phyloP scores from a whole-genome alignment of 2,888 invertebrate species.

The Drosophila engyochracea region DNA sequence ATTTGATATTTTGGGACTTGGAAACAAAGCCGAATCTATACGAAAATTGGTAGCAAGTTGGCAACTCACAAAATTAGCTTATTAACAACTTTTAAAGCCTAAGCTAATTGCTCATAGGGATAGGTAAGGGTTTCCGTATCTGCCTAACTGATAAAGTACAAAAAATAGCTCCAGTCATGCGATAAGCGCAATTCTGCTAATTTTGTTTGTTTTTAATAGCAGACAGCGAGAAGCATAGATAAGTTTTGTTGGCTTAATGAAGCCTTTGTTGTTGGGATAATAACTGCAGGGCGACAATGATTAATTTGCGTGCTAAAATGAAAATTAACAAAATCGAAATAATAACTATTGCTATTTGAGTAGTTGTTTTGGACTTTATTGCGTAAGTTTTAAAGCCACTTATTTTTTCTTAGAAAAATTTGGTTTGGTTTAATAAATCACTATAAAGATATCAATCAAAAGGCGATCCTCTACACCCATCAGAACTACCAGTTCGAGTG shows the following conservation, averaged over 20 bases:
- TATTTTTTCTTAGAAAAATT: neutral
- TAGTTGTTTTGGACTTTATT: neutral
- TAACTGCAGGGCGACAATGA: slow-evolving; percentile 25
- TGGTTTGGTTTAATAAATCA: neutral
- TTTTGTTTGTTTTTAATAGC: neutral
- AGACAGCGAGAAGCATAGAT: slow-evolving; percentile 24
- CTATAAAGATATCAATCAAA: neutral
- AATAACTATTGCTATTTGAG: neutral
- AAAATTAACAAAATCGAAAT: neutral
- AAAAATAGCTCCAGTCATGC: neutral
- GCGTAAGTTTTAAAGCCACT: neutral
- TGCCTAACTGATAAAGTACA: neutral
- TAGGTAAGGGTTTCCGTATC: slow-evolving; percentile 42
- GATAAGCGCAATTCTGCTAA: slow-evolving; percentile 32
- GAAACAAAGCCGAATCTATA: slow-evolving; percentile 6
- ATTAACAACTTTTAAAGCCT: slow-evolving; percentile 13
- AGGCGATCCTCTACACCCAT: neutral
- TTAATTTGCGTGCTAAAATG: slow-evolving; percentile 14
- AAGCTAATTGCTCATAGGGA: slow-evolving; percentile 41
- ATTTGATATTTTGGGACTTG: neutral
- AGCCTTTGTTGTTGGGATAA: neutral
- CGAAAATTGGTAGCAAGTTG: neutral
- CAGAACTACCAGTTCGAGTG: neutral
- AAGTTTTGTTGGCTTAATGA: slow-evolving; percentile 22
- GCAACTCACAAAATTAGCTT: slow-evolving; percentile 4